Conservation (phyloP, 2,888 invertebrate genomes). For the Limulus polyphemus region DNA sequence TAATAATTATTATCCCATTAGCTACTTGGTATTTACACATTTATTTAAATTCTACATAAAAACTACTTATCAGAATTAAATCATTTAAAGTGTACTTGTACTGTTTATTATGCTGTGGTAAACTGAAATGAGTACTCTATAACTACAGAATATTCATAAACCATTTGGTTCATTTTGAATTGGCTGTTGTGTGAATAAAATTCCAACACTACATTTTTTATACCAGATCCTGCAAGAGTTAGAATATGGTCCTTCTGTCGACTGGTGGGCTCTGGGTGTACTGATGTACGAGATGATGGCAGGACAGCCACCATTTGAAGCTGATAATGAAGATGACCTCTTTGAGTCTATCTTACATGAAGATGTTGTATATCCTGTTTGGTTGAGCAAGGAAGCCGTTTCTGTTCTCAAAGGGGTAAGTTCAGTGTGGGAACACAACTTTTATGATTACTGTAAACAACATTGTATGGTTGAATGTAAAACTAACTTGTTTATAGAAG, state of each 20-base stretch:
- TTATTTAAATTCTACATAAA: too few relatives aligned
- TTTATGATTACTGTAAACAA: too few relatives aligned
- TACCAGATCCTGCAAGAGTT: constrained; percentile 67
- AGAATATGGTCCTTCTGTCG: constrained; percentile 52
- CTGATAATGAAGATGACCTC: constrained; percentile 97
- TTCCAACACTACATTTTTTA: not conserved
- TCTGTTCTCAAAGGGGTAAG: constrained; percentile 61
- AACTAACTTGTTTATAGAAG: too few relatives aligned
- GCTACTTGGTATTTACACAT: too few relatives aligned
- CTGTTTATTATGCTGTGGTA: too few relatives aligned
- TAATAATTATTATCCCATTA: too few relatives aligned
- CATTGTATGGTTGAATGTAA: too few relatives aligned
- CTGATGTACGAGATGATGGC: constrained; percentile 88
- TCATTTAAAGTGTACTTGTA: too few relatives aligned
- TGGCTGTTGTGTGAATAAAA: not conserved
- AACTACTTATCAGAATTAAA: too few relatives aligned
- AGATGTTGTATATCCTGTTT: constrained; percentile 97
- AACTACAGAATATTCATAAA: not conserved
- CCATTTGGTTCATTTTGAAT: not conserved
- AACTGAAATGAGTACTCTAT: not conserved
- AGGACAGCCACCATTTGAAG: constrained; percentile 97
- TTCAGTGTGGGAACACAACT: not conserved
- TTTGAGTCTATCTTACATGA: constrained; percentile 98
- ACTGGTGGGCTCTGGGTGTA: constrained; percentile 89
- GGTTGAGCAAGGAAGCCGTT: constrained; percentile 82